Evolutionary conservation across 2,113 vertebrate species (phyloP).

Genomic region (Solea senegalensis): DNA sequence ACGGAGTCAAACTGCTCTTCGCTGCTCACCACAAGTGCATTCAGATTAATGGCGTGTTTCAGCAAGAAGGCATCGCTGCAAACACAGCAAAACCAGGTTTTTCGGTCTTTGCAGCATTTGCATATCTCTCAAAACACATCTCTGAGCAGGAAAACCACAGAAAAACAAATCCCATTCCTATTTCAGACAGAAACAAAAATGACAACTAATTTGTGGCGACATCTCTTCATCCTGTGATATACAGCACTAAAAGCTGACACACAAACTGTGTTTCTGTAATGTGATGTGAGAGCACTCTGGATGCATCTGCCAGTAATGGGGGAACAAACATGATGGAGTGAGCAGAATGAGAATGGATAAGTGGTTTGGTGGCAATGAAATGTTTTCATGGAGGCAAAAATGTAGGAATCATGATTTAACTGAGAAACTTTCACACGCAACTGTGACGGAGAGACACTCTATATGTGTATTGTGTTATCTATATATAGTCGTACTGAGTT

Average conservation of each 20-base stretch:
- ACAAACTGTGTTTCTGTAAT: slow-evolving; percentile 32
- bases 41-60: neutral
- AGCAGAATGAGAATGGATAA: slow-evolving; percentile 42
- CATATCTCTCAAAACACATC: too few species aligned
- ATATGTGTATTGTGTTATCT: too few species aligned
- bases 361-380: slow-evolving; percentile 10
- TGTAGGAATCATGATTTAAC: neutral
- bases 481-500: too few species aligned
- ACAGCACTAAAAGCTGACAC: slow-evolving; percentile 20
- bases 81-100: too few species aligned
- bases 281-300: slow-evolving; percentile 25
- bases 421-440: neutral
- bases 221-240: slow-evolving; percentile 39
- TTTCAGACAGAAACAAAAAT: neutral
- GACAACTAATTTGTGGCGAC: slow-evolving; percentile 11
- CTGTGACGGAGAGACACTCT: too few species aligned
- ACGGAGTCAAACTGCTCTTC: slow-evolving; percentile 9
- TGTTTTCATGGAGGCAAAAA: slow-evolving; percentile 6
- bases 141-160: neutral
- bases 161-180: neutral
- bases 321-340: slow-evolving; percentile 43
- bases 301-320: slow-evolving; percentile 47
- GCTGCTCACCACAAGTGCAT: slow-evolving; percentile 31
- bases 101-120: too few species aligned
- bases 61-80: too few species aligned